Base-by-base conservation (phyloP, 2,113 vertebrate species). In the Ciconia stormi region DNA sequence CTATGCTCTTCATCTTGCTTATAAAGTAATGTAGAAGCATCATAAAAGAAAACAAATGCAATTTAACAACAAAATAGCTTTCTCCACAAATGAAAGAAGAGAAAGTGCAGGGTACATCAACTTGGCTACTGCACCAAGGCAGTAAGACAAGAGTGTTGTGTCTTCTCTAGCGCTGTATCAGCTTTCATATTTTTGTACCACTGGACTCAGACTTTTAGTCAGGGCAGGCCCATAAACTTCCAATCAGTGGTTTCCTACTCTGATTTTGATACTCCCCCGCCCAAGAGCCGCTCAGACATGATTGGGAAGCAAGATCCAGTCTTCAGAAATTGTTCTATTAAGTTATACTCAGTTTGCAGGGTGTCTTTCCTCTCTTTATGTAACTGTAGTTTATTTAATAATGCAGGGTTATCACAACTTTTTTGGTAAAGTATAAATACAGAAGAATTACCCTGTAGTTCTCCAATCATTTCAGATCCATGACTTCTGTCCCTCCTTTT, bases 381-480 rank as follows among this genome's bases (percentile, higher is more conserved):
- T 30, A 86, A 63, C 10, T 34, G 7, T 36, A 56, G 6, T 52
- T 56, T 50, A 69, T 36, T 61, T 18, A 58, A 59, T 47, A 38
- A 55, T 65, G 15, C 12, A 58, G 5, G 8, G 3, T 65, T 61
- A 65, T 19, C 40, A 77, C 34, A 82, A 9, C 3, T 22, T 49
- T 55, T 72, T 63, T 12, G 4, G 26, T 67, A 18, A 87, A 77
- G 27, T 44, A 73, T 9, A 82, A 88, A 71, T 36, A 86, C 6
- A 76, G 36, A 93, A 92, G 29, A 81, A 83, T 97, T 98, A 99
- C 99, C 99, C 98, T 99, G 99, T 81, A 99, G 98, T 66, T 99
- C 99, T 79, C 98, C 98, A 98, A 99, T 99, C 98, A 99, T 99
- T 98, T 99, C 99, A 19, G 99, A 99, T 94, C 99, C 99, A 91